Evolutionary conservation across 2,113 vertebrate species (phyloP).

Genomic region (Corythoichthys intestinalis): DNA sequence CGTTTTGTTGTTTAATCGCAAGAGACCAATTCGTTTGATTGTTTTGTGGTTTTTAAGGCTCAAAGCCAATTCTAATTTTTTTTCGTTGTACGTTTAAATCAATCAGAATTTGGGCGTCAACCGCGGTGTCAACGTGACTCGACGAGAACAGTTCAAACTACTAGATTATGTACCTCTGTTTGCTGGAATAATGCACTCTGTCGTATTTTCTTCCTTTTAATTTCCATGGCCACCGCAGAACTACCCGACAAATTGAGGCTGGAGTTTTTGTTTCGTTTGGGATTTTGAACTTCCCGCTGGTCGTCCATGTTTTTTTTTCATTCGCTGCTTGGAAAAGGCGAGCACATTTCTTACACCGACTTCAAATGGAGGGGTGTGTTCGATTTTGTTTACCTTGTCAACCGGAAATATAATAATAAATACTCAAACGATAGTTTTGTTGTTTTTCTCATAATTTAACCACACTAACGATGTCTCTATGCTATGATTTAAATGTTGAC

Average conservation of each 20-base stretch:
- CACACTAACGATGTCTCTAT: not conserved
- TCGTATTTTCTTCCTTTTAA: slow-evolving; percentile 74
- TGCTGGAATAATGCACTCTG: slow-evolving; percentile 62
- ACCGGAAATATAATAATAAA: not conserved
- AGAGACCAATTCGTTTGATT: not conserved
- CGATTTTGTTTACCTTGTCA: not conserved
- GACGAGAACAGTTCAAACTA: not conserved
- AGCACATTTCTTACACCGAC: slow-evolving; percentile 20
- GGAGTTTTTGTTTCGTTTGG: slow-evolving; percentile 39
- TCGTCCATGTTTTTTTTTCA: slow-evolving; percentile 56
- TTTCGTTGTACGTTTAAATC: too few species aligned
- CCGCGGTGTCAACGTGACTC: slow-evolving; percentile 1
- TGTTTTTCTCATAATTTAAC: not conserved
- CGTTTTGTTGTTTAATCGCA: not conserved
- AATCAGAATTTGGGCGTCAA: not conserved
- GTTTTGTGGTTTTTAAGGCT: not conserved
- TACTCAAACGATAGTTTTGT: not conserved
- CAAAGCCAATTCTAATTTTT: not conserved
- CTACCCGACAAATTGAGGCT: slow-evolving; percentile 50
- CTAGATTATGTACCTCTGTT: slow-evolving; percentile 55
- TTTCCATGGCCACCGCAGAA: slow-evolving; percentile 75
- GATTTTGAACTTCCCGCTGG: slow-evolving; percentile 74
- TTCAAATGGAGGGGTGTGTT: slow-evolving; percentile 20
- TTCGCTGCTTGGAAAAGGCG: slow-evolving; percentile 9
- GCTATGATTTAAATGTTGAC: not conserved